Conservation (phyloP, 2,797 vertebrate genomes). For the Zonotrichia albicollis region DNA sequence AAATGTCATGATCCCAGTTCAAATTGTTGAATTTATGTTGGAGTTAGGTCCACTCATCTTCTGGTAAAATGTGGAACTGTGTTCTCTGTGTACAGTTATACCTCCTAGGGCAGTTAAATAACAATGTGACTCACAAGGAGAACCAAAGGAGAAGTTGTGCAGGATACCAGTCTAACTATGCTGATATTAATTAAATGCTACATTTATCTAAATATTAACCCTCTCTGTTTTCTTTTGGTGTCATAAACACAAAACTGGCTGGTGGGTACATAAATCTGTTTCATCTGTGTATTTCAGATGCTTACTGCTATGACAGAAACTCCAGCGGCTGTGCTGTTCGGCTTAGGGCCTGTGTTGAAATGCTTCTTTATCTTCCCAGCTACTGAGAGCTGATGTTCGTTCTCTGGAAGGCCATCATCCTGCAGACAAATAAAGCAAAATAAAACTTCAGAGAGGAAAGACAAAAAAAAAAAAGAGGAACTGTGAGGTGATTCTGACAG, state of each 20-base stretch:
- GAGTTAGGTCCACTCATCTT: background rate
- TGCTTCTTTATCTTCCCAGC: constrained; percentile 98
- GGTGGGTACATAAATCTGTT: constrained; percentile 22
- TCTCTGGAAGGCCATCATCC: constrained; percentile 90
- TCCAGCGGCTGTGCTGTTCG: constrained; percentile 89
- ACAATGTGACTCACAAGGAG: constrained; percentile 52
- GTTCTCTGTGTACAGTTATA: background rate
- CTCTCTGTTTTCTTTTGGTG: constrained; percentile 18
- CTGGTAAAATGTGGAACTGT: constrained; percentile 15
- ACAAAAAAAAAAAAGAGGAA: background rate
- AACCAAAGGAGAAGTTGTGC: constrained; percentile 25
- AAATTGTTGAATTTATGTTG: background rate
- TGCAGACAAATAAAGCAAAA: constrained; percentile 60
- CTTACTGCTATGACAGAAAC: constrained; percentile 98
- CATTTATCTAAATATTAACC: constrained; percentile 46
- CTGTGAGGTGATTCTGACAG: background rate
- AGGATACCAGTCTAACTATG: background rate
- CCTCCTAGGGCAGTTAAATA: constrained; percentile 22
- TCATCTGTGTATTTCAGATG: constrained; percentile 77
- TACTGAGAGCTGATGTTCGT: constrained; percentile 91
- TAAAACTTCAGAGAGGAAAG: constrained; percentile 32
- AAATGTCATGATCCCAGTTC: background rate
- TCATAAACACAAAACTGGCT: constrained; percentile 30
- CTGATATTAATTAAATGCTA: background rate
- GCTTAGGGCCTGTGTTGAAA: constrained; percentile 91